Evolutionary conservation across 2,888 invertebrate genomes (phyloP).

Genomic region (Cancer borealis): DNA sequence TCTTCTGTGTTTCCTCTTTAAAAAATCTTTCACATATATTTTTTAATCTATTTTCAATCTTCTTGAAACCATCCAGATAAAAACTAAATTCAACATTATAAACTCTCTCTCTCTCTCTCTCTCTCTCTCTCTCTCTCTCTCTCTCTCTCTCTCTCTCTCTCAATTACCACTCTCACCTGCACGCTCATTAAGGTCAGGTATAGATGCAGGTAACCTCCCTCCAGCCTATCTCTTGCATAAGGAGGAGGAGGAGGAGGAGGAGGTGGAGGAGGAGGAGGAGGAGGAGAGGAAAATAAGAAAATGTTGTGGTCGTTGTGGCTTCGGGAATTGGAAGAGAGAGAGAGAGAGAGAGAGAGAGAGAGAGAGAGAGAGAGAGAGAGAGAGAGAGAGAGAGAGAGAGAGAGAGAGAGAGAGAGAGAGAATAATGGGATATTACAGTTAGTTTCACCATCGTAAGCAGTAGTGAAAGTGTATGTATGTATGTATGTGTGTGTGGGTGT

Average conservation of each 20-base stretch:
- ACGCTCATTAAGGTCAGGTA: neutral
- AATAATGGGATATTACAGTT: neutral
- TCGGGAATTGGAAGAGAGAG: neutral
- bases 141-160: constrained; percentile 16
- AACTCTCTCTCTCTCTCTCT: constrained; percentile 9
- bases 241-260: constrained; percentile 42
- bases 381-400: constrained; percentile 2
- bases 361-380: neutral
- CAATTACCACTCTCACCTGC: constrained; percentile 8
- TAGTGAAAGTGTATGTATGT: constrained; percentile 17
- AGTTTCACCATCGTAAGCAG: neutral
- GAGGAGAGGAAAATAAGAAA: neutral
- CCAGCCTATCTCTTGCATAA: neutral
- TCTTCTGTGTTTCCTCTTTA: neutral
- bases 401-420: neutral
- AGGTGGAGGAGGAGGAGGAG: neutral
- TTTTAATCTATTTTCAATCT: neutral
- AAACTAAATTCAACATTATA: neutral
- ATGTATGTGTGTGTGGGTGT: no score
- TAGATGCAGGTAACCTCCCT: neutral
- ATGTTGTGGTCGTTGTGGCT: neutral
- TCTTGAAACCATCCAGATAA: neutral
- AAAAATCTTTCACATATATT: neutral
- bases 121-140: constrained; percentile 16
- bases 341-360: constrained; percentile 34